phyloP scores from a whole-genome alignment of 2,113 vertebrate species.

The Monarcha castaneiventris region DNA sequence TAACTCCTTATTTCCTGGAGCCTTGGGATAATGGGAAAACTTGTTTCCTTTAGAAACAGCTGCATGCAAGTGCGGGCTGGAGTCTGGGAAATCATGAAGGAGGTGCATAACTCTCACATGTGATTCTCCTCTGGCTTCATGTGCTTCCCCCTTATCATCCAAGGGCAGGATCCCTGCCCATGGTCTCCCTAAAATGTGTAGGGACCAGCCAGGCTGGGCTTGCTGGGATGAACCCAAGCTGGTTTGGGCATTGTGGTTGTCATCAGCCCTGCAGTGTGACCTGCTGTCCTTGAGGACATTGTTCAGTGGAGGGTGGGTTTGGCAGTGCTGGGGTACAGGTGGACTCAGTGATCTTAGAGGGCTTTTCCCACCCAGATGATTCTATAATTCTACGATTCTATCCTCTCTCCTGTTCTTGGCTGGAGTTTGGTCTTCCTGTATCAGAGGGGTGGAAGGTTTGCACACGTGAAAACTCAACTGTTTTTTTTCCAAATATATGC shows the following conservation, averaged over 20 bases:
- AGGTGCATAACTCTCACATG: neutral
- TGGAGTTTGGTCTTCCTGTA: neutral
- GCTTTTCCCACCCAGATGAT: neutral
- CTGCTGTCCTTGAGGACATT: neutral
- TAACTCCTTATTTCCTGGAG: neutral
- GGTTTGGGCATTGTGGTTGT: neutral
- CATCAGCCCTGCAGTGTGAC: neutral
- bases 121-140: neutral
- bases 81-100: neutral
- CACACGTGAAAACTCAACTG: neutral
- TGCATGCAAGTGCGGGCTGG: accelerated
- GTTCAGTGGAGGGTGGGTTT: neutral
- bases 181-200: neutral
- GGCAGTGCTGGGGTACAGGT: too few relatives aligned
- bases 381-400: neutral
- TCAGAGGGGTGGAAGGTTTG: neutral
- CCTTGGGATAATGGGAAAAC: neutral
- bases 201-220: neutral
- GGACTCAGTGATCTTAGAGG: neutral
- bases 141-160: neutral
- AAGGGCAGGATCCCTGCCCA: accelerated
- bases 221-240: neutral
- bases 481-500: neutral
- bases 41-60: neutral
- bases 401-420: neutral